phyloP scores from a whole-genome alignment of 2,888 invertebrate genomes.

The Caradrina clavipalpis region DNA sequence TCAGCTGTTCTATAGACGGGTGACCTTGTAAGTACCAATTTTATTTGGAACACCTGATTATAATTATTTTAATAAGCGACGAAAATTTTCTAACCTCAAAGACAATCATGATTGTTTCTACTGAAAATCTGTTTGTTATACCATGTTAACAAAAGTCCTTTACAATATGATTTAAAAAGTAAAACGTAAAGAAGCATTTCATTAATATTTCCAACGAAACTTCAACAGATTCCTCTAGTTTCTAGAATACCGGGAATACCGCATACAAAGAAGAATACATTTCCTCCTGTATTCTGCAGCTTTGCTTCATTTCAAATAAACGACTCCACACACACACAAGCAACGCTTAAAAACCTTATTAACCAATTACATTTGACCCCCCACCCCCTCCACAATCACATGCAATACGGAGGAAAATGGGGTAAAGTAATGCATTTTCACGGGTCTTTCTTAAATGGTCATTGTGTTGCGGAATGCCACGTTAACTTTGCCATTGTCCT shows the following conservation, averaged over 20 bases:
- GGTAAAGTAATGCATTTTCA: conserved; percentile 75
- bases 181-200: conserved; percentile 10
- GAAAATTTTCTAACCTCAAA: too few relatives aligned
- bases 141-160: not conserved
- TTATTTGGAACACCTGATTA: too few relatives aligned
- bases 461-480: conserved; percentile 66
- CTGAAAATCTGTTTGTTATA: too few relatives aligned
- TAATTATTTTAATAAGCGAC: too few relatives aligned
- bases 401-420: conserved; percentile 57
- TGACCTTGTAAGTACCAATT: too few relatives aligned
- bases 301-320: conserved; percentile 77
- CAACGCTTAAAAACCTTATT: conserved; percentile 70
- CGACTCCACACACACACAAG: conserved; percentile 67
- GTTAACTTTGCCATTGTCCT: conserved; percentile 34
- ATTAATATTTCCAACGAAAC: conserved; percentile 34
- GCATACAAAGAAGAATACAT: conserved; percentile 63
- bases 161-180: not conserved
- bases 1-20: too few relatives aligned
- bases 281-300: conserved; percentile 68
- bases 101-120: too few relatives aligned
- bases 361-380: conserved; percentile 67
- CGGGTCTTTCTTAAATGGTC: conserved; percentile 79
- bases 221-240: conserved; percentile 38
- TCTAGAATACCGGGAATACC: conserved; percentile 51
- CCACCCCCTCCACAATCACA: conserved; percentile 57